These are phyloP conservation scores for Emys orbicularis DNA, from an alignment of 2,797 vertebrate species.

Conservation along the genomic window DNA sequence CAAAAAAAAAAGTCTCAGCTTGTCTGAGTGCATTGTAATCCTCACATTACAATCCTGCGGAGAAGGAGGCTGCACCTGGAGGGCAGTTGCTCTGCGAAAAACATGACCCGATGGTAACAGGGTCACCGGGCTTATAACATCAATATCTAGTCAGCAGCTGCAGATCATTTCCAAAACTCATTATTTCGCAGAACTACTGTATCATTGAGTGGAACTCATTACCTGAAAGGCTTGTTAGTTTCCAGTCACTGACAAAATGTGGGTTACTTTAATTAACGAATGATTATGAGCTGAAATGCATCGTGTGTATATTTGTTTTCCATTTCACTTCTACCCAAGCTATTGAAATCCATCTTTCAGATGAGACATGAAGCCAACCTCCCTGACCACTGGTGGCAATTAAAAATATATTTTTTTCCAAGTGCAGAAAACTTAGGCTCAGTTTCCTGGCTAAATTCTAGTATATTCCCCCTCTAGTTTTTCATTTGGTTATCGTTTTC, in stretches of 20 bases:
- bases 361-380: slow-evolving; percentile 7
- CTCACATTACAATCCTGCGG: background rate
- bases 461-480: background rate
- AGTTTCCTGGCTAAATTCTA: background rate
- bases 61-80: background rate
- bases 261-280: slow-evolving; percentile 54
- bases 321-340: background rate
- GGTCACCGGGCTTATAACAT: slow-evolving; percentile 23
- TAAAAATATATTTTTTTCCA: background rate
- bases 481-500: background rate
- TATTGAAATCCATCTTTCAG: background rate
- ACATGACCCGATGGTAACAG: background rate
- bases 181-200: slow-evolving; percentile 51
- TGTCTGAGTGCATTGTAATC: background rate
- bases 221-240: slow-evolving; percentile 43
- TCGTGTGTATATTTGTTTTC: background rate
- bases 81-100: slow-evolving; percentile 20
- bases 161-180: slow-evolving; percentile 44
- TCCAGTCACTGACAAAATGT: slow-evolving; percentile 10
- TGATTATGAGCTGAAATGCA: background rate
- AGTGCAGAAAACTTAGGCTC: background rate
- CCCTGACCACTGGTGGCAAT: background rate
- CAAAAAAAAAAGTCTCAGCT: background rate
- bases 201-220: slow-evolving; percentile 40
- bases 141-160: slow-evolving; percentile 33